Conservation (phyloP, 2,113 vertebrate species). For the Archocentrus centrarchus region DNA sequence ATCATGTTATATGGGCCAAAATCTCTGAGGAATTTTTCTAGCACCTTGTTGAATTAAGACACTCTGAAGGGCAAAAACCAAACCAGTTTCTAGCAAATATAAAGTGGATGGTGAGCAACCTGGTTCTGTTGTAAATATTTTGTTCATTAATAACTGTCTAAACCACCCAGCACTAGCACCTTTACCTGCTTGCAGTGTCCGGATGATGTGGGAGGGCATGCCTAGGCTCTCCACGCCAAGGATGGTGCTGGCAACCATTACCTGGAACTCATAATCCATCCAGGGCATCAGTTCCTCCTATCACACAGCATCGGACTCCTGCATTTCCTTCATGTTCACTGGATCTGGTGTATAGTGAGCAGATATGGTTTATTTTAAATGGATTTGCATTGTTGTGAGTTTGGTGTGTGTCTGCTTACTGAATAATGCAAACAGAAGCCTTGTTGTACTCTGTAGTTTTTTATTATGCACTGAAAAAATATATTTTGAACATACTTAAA, state of each 20-base stretch:
- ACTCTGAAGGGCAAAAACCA: not conserved
- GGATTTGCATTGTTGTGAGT: no score
- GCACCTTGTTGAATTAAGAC: not conserved
- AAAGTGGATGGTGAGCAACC: not conserved
- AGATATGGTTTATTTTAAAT: not conserved
- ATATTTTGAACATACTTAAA: no score
- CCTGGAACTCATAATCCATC: constrained; percentile 97
- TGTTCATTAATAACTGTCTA: not conserved
- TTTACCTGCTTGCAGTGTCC: constrained; percentile 93
- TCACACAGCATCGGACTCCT: no score
- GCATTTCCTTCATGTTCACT: constrained; percentile 91
- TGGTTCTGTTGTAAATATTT: no score
- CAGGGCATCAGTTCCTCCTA: constrained; percentile 92
- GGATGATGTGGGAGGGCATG: constrained; percentile 87
- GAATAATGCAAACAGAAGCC: no score
- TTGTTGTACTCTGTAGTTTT: no score
- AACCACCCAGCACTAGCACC: constrained; percentile 12
- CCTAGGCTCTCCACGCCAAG: constrained; percentile 94
- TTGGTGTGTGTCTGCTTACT: no score
- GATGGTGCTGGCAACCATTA: constrained; percentile 95
- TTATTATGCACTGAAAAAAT: no score
- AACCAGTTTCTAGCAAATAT: not conserved
- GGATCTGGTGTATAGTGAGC: constrained; percentile 82
- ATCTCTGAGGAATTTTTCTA: no score
- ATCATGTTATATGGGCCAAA: not conserved